Conservation (phyloP, 2,888 invertebrate genomes). For the Stenolophus ochropezus region DNA sequence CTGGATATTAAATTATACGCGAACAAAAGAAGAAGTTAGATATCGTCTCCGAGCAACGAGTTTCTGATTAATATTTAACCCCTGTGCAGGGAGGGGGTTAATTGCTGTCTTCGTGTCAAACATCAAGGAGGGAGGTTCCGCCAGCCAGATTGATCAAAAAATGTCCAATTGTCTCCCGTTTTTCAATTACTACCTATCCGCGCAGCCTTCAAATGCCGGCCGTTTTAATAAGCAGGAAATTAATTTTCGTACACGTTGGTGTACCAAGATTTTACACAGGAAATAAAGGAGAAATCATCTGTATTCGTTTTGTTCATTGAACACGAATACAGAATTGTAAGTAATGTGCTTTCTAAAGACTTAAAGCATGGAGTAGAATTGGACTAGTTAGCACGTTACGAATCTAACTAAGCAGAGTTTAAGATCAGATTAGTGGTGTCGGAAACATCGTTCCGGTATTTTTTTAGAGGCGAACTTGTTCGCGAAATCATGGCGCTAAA, state of each 20-base stretch:
- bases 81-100: neutral
- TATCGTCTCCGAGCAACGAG: neutral
- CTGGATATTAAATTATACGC: slow-evolving; percentile 4
- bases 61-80: slow-evolving; percentile 24
- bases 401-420: no score
- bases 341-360: no score
- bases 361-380: no score
- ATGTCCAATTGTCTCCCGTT: neutral
- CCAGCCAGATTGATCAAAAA: neutral
- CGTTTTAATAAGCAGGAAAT: slow-evolving; percentile 11
- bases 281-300: neutral
- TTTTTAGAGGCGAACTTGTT: no score
- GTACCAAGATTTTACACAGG: neutral
- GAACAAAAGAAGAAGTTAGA: slow-evolving; percentile 3
- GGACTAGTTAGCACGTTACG: no score
- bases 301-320: neutral
- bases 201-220: neutral
- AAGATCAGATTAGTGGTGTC: no score
- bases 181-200: neutral
- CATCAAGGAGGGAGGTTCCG: neutral
- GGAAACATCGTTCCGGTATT: no score
- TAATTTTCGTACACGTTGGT: slow-evolving; percentile 12
- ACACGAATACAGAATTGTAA: no score
- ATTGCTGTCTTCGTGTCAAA: slow-evolving; percentile 8
- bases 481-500: no score